Percentiles rank a stretch among this genome's conserved stretches.
phyloP scores from a whole-genome alignment of 1,140 invertebrate species.

The Trachymyrmex cornetzi region DNA sequence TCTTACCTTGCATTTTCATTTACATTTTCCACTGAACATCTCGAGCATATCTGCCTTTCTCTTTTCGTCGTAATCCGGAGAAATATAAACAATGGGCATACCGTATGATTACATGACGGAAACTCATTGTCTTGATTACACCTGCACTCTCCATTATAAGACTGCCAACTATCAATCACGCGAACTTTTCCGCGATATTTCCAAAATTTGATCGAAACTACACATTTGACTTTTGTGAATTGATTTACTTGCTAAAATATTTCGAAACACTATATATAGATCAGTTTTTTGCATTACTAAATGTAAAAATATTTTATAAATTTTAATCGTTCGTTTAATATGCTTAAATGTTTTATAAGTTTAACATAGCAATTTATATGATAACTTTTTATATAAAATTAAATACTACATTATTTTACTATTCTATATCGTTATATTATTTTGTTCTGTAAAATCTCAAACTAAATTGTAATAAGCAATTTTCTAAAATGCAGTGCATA shows the following conservation, averaged over 20 bases:
- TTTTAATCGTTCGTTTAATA: not conserved
- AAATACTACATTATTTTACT: too few species aligned
- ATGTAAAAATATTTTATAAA: not conserved
- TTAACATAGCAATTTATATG: not conserved
- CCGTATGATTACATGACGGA: slow-evolving; percentile 65
- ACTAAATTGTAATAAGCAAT: too few species aligned
- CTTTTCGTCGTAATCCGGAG: slow-evolving; percentile 57
- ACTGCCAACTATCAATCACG: not conserved
- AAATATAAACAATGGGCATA: slow-evolving; percentile 42
- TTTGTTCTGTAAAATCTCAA: too few species aligned
- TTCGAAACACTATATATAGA: not conserved
- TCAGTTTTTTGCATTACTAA: not conserved
- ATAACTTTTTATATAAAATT: not conserved
- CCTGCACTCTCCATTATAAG: not conserved
- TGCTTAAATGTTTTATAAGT: too few species aligned
- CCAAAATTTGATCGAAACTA: not conserved
- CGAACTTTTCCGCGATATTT: slow-evolving; percentile 5
- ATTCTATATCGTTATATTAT: too few species aligned
- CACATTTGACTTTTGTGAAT: not conserved
- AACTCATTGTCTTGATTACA: slow-evolving; percentile 54
- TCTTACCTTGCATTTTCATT: slow-evolving; percentile 63
- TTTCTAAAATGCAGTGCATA: too few species aligned
- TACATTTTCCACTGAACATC: slow-evolving; percentile 66
- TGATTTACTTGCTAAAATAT: not conserved
- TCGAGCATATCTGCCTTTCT: slow-evolving; percentile 74